Evolutionary conservation across 2,113 vertebrate species (phyloP).

Genomic region (Dunckerocampus dactyliophorus): DNA sequence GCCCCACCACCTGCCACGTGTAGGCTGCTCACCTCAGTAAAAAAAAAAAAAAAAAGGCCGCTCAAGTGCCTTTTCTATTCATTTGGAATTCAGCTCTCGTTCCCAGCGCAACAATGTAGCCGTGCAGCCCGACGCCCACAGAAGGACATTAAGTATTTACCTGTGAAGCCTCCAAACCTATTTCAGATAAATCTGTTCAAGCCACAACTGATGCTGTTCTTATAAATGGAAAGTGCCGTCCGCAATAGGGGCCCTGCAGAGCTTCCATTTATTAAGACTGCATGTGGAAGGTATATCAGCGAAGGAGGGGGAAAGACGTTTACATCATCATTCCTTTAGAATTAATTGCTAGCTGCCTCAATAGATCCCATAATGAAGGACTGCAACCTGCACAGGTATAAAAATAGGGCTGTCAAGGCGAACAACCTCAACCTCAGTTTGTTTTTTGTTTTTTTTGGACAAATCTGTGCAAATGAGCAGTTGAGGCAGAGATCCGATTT

Average conservation of each 20-base stretch:
- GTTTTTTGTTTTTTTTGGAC: too few species aligned
- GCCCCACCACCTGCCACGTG: constrained; percentile 29
- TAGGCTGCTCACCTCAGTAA: constrained; percentile 31
- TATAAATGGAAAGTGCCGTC: constrained; percentile 3
- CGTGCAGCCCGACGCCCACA: constrained; percentile 3
- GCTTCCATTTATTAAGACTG: too few species aligned
- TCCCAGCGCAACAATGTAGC: constrained; percentile 19
- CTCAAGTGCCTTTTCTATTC: constrained; percentile 17
- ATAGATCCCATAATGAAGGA: constrained; percentile 40
- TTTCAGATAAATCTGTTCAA: constrained; percentile 20
- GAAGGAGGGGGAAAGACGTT: neutral
- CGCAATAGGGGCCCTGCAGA: neutral
- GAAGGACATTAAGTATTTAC: constrained; percentile 16
- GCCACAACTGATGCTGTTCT: constrained; percentile 17
- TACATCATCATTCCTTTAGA: constrained; percentile 8
- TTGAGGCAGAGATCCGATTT: too few species aligned
- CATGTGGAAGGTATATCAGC: neutral
- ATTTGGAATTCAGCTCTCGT: constrained; percentile 31
- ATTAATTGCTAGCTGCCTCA: constrained; percentile 19
- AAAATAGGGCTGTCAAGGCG: constrained; percentile 72
- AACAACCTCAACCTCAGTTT: too few species aligned
- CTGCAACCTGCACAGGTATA: constrained; percentile 47
- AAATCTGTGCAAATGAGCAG: neutral
- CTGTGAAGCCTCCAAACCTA: constrained; percentile 1
- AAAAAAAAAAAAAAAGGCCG: too few species aligned